Conservation (phyloP, 2,888 invertebrate species). For the Myopa tessellatipennis region DNA sequence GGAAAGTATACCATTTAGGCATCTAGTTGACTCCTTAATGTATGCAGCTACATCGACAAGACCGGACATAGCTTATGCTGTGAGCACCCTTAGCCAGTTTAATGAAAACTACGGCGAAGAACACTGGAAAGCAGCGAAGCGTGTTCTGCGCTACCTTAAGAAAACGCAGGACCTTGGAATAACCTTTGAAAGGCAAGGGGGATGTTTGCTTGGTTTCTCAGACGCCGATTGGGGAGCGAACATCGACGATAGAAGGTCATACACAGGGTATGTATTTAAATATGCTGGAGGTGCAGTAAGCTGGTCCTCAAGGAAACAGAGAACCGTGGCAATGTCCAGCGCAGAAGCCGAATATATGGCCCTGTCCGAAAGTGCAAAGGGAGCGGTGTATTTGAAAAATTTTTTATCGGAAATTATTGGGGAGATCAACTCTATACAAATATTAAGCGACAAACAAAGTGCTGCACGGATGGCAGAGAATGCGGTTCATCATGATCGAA, state of each 20-base stretch:
- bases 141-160: conserved; percentile 40
- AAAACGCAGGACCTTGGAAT: conserved; percentile 40
- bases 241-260: conserved; percentile 42
- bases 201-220: conserved; percentile 35
- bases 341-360: conserved; percentile 46
- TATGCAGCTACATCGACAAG: conserved; percentile 42
- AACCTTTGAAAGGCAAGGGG: conserved; percentile 29
- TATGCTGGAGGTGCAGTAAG: conserved; percentile 37
- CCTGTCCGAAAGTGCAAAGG: conserved; percentile 22
- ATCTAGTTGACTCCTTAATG: conserved; percentile 44
- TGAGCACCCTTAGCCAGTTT: conserved; percentile 41
- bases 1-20: conserved; percentile 18
- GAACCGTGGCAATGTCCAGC: conserved; percentile 41
- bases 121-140: conserved; percentile 43
- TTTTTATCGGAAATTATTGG: conserved; percentile 30
- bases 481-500: conserved; percentile 9
- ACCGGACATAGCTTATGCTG: conserved; percentile 42
- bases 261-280: conserved; percentile 42
- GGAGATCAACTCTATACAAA: background rate
- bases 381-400: conserved; percentile 35
- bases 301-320: conserved; percentile 45
- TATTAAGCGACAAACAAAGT: conserved; percentile 21
- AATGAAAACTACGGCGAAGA: conserved; percentile 36
- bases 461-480: conserved; percentile 18
- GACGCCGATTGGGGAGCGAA: conserved; percentile 46